Evolutionary conservation across 1,140 invertebrate species (phyloP).

Genomic region (Drosophila triauraria): DNA sequence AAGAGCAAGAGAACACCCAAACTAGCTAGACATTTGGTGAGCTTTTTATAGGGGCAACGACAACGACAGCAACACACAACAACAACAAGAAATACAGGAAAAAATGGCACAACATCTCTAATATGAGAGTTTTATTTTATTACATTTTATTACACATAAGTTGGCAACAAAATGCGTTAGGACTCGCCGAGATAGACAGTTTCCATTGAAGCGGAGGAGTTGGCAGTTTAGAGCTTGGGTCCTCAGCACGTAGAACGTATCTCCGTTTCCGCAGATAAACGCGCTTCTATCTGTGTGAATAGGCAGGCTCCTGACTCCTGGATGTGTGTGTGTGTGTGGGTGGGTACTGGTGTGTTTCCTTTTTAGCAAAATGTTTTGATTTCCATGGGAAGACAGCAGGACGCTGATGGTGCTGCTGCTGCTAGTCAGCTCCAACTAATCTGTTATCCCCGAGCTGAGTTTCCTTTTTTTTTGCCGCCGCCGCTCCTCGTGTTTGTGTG

Average conservation of each 20-base stretch:
- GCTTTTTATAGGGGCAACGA: slow-evolving; percentile 52
- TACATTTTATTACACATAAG: slow-evolving; percentile 81
- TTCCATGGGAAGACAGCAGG: slow-evolving; percentile 73
- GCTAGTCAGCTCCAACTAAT: slow-evolving; percentile 73
- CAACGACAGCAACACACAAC: neutral
- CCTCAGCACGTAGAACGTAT: slow-evolving; percentile 70
- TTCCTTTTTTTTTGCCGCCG: slow-evolving; percentile 15
- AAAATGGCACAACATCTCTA: slow-evolving; percentile 71
- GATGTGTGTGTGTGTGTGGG: slow-evolving; percentile 20
- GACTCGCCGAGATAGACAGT: slow-evolving; percentile 25
- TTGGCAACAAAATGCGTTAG: slow-evolving; percentile 70
- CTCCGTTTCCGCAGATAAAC: slow-evolving; percentile 81
- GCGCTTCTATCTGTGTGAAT: slow-evolving; percentile 75
- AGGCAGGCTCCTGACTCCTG: slow-evolving; percentile 45
- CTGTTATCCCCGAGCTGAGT: slow-evolving; percentile 66
- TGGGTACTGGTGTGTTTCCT: slow-evolving; percentile 49
- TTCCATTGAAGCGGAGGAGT: slow-evolving; percentile 56
- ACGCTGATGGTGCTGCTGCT: slow-evolving; percentile 27
- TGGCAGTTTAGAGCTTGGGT: slow-evolving; percentile 68
- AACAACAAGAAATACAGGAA: slow-evolving; percentile 25
- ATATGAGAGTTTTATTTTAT: slow-evolving; percentile 82
- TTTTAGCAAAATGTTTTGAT: slow-evolving; percentile 82
- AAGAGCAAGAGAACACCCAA: slow-evolving; percentile 11
- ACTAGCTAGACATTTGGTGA: slow-evolving; percentile 59
- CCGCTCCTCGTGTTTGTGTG: slow-evolving; percentile 5